phyloP scores from a whole-genome alignment of 2,888 invertebrate genomes.

The Liodrosophila aerea region DNA sequence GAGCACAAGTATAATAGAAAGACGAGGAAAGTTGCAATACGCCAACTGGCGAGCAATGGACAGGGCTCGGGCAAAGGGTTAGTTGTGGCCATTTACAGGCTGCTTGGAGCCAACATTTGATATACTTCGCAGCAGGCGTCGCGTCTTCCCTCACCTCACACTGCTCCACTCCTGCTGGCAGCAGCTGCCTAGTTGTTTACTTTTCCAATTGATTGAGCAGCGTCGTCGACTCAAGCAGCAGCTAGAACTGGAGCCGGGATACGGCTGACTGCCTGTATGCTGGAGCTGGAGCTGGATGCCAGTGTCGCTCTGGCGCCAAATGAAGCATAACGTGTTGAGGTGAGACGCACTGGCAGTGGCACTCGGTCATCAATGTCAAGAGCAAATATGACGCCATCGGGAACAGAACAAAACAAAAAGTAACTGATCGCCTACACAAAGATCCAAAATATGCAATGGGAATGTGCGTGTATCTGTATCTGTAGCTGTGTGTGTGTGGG shows the following conservation, averaged over 20 bases:
- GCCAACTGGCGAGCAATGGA: not conserved
- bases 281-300: constrained; percentile 9
- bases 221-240: too few species aligned
- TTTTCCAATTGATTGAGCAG: constrained; percentile 71
- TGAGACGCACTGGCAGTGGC: constrained; percentile 27
- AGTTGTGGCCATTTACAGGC: constrained; percentile 19
- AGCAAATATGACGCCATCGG: constrained; percentile 47
- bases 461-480: too few species aligned
- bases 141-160: too few species aligned
- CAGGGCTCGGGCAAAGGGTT: too few species aligned
- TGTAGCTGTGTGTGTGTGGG: too few species aligned
- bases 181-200: constrained; percentile 56
- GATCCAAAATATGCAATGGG: too few species aligned
- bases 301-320: constrained; percentile 44
- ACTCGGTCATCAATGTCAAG: constrained; percentile 64
- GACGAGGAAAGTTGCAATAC: too few species aligned
- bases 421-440: not conserved
- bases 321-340: constrained; percentile 69
- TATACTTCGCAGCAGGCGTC: constrained; percentile 18
- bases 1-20: constrained; percentile 9
- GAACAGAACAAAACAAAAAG: constrained; percentile 32
- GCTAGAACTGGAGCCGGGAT: constrained; percentile 16
- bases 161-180: too few species aligned
- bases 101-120: constrained; percentile 46
- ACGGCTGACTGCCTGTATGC: too few species aligned